These are phyloP conservation scores for Grapholita molesta DNA, from an alignment of 1,140 invertebrate species.

Conservation along the genomic window DNA sequence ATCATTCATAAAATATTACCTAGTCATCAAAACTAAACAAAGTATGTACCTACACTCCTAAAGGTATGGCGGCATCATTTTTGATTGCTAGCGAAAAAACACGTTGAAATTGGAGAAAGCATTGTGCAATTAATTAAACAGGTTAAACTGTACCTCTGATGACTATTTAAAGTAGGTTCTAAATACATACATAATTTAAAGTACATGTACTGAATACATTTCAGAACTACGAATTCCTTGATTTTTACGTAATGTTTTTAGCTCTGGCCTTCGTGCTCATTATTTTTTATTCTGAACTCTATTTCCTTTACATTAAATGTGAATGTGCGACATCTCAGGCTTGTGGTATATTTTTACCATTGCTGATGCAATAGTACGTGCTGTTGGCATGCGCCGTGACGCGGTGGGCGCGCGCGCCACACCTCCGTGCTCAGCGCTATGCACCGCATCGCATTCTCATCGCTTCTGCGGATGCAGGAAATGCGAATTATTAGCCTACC, in stretches of 20 bases:
- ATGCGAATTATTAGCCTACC: too few relatives aligned
- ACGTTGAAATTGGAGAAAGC: neutral
- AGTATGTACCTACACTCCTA: neutral
- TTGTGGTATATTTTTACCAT: conserved; percentile 3
- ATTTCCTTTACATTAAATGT: neutral
- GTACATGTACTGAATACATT: too few relatives aligned
- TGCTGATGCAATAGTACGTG: conserved; percentile 34
- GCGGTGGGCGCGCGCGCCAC: conserved; percentile 27
- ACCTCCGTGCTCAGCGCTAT: too few relatives aligned
- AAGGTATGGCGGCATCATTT: neutral
- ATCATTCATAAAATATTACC: neutral
- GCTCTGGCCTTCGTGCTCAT: neutral
- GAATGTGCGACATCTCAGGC: neutral
- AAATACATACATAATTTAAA: too few relatives aligned
- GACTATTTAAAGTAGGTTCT: too few relatives aligned
- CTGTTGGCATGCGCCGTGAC: conserved; percentile 19
- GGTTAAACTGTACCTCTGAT: too few relatives aligned
- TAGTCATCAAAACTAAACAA: neutral
- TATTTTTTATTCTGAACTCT: neutral
- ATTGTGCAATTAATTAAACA: neutral
- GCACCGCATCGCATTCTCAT: too few relatives aligned
- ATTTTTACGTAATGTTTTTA: neutral
- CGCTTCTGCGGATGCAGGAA: neutral
- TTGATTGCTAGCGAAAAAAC: too few relatives aligned
- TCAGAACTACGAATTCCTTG: neutral